Evolutionary conservation across 2,797 vertebrate species (phyloP).

Genomic region (Gobio occitaniae): DNA sequence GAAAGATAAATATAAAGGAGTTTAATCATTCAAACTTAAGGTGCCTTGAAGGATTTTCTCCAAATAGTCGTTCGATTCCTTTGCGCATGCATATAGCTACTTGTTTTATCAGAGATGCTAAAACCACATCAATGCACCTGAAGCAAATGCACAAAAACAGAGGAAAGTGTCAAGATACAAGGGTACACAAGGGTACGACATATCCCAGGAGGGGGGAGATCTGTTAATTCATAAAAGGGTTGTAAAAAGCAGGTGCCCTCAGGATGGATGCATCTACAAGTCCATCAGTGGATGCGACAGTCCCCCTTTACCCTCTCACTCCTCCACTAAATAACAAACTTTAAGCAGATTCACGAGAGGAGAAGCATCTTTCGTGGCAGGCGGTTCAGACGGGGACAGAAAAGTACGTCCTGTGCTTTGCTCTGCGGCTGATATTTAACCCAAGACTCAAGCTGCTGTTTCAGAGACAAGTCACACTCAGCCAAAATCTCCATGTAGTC

Average conservation of each 20-base stretch:
- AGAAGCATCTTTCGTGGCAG: conserved; percentile 31
- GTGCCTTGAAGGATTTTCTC: conserved; percentile 36
- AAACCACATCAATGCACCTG: conserved; percentile 1
- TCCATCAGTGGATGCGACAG: conserved; percentile 33
- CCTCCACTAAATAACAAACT: conserved; percentile 53
- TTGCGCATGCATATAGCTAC: background rate
- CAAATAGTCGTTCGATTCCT: conserved; percentile 3
- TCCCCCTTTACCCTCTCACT: conserved; percentile 19
- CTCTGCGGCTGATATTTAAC: conserved; percentile 59
- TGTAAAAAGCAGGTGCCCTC: conserved; percentile 26
- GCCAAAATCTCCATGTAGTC: conserved; percentile 53
- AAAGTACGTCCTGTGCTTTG: conserved; percentile 29
- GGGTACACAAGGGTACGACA: conserved; percentile 28
- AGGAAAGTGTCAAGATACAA: conserved; percentile 1
- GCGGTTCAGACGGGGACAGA: conserved; percentile 51
- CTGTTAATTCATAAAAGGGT: conserved; percentile 25
- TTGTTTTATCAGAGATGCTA: conserved; percentile 24
- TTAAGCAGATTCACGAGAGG: conserved; percentile 48
- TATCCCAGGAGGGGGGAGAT: background rate
- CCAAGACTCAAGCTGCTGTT: conserved; percentile 45
- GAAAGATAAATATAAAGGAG: conserved; percentile 41
- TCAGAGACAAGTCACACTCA: conserved; percentile 35
- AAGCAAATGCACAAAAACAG: conserved; percentile 6
- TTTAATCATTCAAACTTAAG: conserved; percentile 48
- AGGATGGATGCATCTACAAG: conserved; percentile 36